Base-by-base conservation (phyloP, 2,888 invertebrate species). In the Anoplius nigerrimus region DNA sequence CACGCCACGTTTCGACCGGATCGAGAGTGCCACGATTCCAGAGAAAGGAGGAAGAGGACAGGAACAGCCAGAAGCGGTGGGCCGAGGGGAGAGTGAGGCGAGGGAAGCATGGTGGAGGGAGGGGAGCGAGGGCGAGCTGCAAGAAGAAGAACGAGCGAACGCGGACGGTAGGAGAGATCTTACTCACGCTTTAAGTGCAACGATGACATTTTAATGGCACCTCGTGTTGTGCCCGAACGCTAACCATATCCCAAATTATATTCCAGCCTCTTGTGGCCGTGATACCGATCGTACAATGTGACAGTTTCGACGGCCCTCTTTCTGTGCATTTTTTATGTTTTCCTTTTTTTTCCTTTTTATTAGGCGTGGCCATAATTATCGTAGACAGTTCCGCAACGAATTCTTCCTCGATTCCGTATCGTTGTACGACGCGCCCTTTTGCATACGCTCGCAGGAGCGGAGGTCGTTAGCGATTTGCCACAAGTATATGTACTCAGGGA, bases 1-100 rank as follows among this genome's bases (percentile, higher is more conserved):
- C 79, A 80, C 79, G 78, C 80, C 76, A 74, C 74, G 80, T 77
- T 82, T 82, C 79, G 78, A 79, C 75, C 73, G 70, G 73, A 72
- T 77, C 77, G 66, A 70, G 64, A 69, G 65, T 71, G 59, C 71
- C 22, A 52, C 75, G 69, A 58, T 70, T 59, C 68, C 43, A 51
- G 56, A 59, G 53, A 63, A 59, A 51, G 59, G 57, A 69, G 58
- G 63, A 22, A 55, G 57, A 56, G 66, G 68, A 61, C 52, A 46
- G 54, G 45, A 48, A 4, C 46, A 45, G 61, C 56, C 15, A 22
- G 53, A 21, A 13, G 18, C 15, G 11, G 55, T n/a, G 48, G 22
- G 5, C 5, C 53, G 53, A 53, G 20, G 48, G 15, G 45, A 18
- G 42, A 48, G 21, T 34, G 56, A 27, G 52, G 52, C 13, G 27